Evolutionary conservation across 37 sponge, comb jelly and placozoan genomes (phyloP), one percentile per base, ranked within the genome.

Genomic region (Tethya wilhelma): DNA sequence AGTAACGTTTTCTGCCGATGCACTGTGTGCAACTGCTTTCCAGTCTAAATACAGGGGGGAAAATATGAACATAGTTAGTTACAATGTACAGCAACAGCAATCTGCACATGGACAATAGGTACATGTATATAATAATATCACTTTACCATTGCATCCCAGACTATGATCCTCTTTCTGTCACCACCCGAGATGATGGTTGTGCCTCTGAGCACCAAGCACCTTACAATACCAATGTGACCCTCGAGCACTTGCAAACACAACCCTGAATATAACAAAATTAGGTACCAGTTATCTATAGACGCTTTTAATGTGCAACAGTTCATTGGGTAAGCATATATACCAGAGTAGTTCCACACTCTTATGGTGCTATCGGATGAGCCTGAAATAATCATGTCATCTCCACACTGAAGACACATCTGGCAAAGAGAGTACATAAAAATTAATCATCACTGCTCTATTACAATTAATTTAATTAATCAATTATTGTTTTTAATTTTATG

Each of bases 291-390:
- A 57, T 56, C 20, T 58, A 20, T 33, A 34, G 5, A 30, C 59
- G 31, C 26, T 6, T 55, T 9, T 17, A 28, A 0, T 25, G 28
- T 57, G 22, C 29, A 49, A 70, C 19, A 19, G n/a, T n/a, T n/a
- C n/a, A n/a, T n/a, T n/a, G n/a, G n/a, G n/a, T n/a, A n/a, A n/a
- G n/a, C n/a, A n/a, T n/a, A n/a, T 49, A 45, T 64, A 74, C 89
- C 89, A 25, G 44, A 22, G 66, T 79, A 78, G 39, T 71, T 86
- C 87, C 92, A 94, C 42, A 94, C 28, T 75, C 95, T 71, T 9
- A 94, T 78, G 25, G 76, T 79, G 62, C 95, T 94, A 60, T 94
- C 87, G 20, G 88, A 85, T 34, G 91, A 90, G 1, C 84, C 92
- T 45, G 88, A 84, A 2, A 71, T 85, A 28, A 94, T 86, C 66